These are phyloP conservation scores for Babylonia areolata DNA, from an alignment of 1,140 invertebrate genomes.

Conservation along the genomic window DNA sequence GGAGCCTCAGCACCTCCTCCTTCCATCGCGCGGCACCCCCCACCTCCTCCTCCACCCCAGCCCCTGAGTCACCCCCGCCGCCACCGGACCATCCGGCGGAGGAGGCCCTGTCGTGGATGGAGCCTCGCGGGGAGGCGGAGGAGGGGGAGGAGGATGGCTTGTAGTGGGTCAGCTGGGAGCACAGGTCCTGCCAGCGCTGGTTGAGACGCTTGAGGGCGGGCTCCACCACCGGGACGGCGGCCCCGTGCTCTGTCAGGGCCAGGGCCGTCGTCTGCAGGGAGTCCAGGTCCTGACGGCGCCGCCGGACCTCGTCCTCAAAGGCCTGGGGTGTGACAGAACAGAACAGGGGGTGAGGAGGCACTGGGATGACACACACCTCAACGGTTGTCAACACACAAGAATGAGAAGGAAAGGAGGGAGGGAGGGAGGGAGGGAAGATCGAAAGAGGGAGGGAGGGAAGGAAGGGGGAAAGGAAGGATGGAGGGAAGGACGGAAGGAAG, in stretches of 20 bases:
- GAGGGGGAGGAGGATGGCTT: not conserved
- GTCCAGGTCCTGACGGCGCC: constrained; percentile 21
- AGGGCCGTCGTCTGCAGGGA: not conserved
- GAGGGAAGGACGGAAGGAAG: not conserved
- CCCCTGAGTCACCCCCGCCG: not conserved
- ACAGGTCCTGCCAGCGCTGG: constrained; percentile 17
- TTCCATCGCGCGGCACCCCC: too few species aligned
- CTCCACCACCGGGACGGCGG: not conserved
- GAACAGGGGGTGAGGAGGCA: too few species aligned
- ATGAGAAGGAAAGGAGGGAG: not conserved
- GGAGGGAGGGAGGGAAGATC: not conserved
- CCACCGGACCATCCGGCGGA: not conserved
- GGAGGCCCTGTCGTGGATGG: not conserved
- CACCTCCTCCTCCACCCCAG: not conserved
- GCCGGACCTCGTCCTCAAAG: constrained; percentile 11
- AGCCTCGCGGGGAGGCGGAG: not conserved
- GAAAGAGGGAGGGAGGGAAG: not conserved
- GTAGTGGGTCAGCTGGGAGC: not conserved
- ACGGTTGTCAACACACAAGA: too few species aligned
- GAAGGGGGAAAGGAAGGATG: not conserved
- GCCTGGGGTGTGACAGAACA: too few species aligned
- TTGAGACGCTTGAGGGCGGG: constrained; percentile 26
- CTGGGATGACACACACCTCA: too few species aligned
- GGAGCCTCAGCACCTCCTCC: not conserved
- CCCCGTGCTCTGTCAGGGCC: not conserved